Conservation (phyloP, 2,888 invertebrate species). For the Parochlus steinenii region DNA sequence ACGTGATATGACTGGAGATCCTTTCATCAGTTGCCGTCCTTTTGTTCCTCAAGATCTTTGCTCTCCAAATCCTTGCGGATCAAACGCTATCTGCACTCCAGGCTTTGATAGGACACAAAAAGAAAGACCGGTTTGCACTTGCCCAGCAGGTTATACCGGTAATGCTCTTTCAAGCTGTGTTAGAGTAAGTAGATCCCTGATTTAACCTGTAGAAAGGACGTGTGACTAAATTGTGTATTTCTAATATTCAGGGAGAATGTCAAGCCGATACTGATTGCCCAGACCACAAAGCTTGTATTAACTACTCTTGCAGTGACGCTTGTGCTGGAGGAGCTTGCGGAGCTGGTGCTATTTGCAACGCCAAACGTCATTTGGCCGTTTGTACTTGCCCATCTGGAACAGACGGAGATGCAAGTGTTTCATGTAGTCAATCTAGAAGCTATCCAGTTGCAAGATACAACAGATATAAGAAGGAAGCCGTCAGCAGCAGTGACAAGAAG, state of each 20-base stretch:
- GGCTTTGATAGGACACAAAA: constrained; percentile 67
- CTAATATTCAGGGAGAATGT: constrained; percentile 51
- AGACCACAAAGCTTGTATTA: constrained; percentile 58
- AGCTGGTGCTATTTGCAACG: constrained; percentile 54
- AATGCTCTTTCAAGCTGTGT: constrained; percentile 56
- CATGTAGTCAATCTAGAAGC: constrained; percentile 33
- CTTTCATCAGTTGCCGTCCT: constrained; percentile 63
- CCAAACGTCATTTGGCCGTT: constrained; percentile 61
- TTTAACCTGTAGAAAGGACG: not conserved
- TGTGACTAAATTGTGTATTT: constrained; percentile 7
- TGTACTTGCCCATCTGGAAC: constrained; percentile 61
- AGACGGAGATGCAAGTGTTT: constrained; percentile 40
- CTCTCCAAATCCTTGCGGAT: constrained; percentile 74
- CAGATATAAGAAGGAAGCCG: not conserved
- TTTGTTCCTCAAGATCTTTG: constrained; percentile 67
- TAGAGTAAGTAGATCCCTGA: constrained; percentile 28
- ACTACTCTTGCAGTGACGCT: constrained; percentile 56
- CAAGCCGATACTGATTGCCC: constrained; percentile 58
- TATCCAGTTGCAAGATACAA: constrained; percentile 28
- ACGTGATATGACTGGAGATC: constrained; percentile 73
- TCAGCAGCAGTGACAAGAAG: not conserved
- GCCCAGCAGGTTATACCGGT: constrained; percentile 59
- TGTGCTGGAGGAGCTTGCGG: constrained; percentile 69
- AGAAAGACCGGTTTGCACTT: constrained; percentile 75
- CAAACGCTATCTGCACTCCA: constrained; percentile 48